Conservation (phyloP, 2,888 invertebrate species). For the Latrodectus elegans region DNA sequence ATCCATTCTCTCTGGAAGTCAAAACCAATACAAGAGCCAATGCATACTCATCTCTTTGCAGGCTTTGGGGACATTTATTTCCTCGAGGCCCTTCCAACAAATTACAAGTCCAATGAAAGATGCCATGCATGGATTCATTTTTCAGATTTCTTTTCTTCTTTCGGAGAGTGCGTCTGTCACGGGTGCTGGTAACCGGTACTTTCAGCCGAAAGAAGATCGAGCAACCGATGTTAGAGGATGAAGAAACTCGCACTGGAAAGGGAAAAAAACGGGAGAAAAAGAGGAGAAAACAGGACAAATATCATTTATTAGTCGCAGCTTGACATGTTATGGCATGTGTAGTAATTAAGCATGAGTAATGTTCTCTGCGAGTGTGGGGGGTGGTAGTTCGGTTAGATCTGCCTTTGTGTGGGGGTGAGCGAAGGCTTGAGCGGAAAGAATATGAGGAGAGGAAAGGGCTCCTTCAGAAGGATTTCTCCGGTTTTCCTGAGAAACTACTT, state of each 20-base stretch:
- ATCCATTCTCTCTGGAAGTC: too few species aligned
- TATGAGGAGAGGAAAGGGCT: not conserved
- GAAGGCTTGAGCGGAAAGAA: not conserved
- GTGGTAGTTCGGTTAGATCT: not conserved
- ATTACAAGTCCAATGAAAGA: conserved; percentile 29
- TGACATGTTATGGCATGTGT: conserved; percentile 38
- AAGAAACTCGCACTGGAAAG: conserved; percentile 11
- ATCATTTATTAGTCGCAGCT: conserved; percentile 30
- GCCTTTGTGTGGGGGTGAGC: too few species aligned
- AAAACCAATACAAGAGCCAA: not conserved
- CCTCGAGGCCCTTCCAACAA: conserved; percentile 11
- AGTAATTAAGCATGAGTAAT: conserved; percentile 50
- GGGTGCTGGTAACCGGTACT: not conserved
- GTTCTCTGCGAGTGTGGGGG: conserved; percentile 4
- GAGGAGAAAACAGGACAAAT: conserved; percentile 15
- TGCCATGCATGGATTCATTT: conserved; percentile 23
- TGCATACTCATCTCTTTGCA: conserved; percentile 1
- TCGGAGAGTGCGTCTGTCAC: not conserved
- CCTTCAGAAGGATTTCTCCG: not conserved
- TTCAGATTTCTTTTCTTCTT: not conserved
- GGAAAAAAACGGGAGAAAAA: conserved; percentile 1
- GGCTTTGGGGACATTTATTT: conserved; percentile 25
- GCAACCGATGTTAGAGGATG: not conserved
- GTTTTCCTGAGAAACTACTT: not conserved
- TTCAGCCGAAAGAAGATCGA: not conserved